These are phyloP conservation scores for Pherbina coryleti DNA, from an alignment of 2,888 invertebrate genomes.

Conservation along the genomic window DNA sequence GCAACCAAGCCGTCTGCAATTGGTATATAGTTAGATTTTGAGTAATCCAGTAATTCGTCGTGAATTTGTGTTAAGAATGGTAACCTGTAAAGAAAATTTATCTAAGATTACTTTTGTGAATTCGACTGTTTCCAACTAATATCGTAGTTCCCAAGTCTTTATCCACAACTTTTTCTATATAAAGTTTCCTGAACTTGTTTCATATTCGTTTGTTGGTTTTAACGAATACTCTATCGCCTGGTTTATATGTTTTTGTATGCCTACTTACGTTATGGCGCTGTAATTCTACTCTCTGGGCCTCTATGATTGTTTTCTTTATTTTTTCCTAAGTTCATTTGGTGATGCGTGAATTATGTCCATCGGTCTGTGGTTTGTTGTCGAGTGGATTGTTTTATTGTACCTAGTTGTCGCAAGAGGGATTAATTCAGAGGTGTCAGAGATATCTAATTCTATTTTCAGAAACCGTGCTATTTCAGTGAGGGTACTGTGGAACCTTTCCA, in stretches of 20 bases:
- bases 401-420: conserved; percentile 38
- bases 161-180: neutral
- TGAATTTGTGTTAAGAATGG: too few species aligned
- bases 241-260: neutral
- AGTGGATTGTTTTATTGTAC: conserved; percentile 43
- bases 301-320: too few species aligned
- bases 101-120: neutral
- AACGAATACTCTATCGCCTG: conserved; percentile 8
- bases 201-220: neutral
- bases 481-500: conserved; percentile 44
- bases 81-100: neutral
- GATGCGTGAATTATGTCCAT: conserved; percentile 16
- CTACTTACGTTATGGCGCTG: too few species aligned
- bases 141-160: neutral
- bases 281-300: too few species aligned
- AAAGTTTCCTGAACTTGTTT: neutral
- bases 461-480: conserved; percentile 43
- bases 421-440: conserved; percentile 38
- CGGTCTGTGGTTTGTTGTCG: conserved; percentile 35
- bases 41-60: too few species aligned
- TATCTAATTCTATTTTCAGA: conserved; percentile 42
- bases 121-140: neutral
- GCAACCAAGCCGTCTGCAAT: too few species aligned
- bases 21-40: too few species aligned
- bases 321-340: neutral